Evolutionary conservation across 2,113 vertebrate genomes (phyloP), one percentile per base, ranked within the genome.

Genomic region (Cranoglanis bouderius): DNA sequence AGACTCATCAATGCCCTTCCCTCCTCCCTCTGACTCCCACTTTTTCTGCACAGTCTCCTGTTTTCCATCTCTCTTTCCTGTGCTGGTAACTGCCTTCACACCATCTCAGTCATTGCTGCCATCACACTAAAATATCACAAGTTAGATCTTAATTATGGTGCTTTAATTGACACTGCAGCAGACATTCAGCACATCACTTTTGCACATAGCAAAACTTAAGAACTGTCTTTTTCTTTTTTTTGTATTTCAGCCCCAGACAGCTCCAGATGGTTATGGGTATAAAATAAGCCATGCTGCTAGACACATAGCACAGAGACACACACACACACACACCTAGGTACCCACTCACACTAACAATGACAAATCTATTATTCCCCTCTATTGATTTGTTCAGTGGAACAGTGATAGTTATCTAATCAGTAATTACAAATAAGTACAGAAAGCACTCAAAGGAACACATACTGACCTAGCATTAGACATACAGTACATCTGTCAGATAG

Each of bases 81-180:
- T 86, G 35, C 49, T 82, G 32, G 43, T 88, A 88, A 89, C 88
- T 89, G 86, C 80, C 86, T 89, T 78, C 63, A 88, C 85, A 88
- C 53, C 26, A 57, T 84, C 86, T 85, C 78, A 86, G 86, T 88
- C 90, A 89, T 77, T 87, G 67, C 88, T 86, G 88, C 88, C 85
- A 51, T 38, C 84, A 29, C 65, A 63, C 87, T 75, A 43, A 80
- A 90, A 85, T 59, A 83, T 84, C 53, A 89, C 80, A 83, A 77
- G 88, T 87, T 88, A 81, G 78, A 90, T 90, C 88, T 89, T 90
- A 91, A 90, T 91, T 90, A 89, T 40, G 32, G 12, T 82, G 78
- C 75, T 90, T 90, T 88, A 91, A 89, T 90, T 84, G 89, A 90
- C 86, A 88, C 72, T 13, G 81, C 80, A 78, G 80, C 82, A 85